phyloP scores from a whole-genome alignment of 2,888 invertebrate species.

The Troides helena region DNA sequence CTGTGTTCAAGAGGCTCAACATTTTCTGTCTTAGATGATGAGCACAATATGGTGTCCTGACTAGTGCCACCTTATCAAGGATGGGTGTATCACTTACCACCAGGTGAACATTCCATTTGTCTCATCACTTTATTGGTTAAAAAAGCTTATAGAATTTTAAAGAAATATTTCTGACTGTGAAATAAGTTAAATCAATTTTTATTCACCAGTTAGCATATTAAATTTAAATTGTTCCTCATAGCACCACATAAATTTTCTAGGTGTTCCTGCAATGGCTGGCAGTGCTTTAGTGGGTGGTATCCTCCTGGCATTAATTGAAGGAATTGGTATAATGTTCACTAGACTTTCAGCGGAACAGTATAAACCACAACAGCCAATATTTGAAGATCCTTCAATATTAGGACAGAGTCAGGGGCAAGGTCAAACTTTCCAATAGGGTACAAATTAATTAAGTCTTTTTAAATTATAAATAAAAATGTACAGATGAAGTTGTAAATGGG shows the following conservation, averaged over 20 bases:
- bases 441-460: conserved; percentile 12
- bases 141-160: no score
- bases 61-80: no score
- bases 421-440: conserved; percentile 57
- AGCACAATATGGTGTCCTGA: no score
- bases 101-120: no score
- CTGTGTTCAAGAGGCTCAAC: no score
- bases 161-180: no score
- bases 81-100: no score
- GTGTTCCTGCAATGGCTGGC: conserved; percentile 92
- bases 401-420: conserved; percentile 74
- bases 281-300: conserved; percentile 98
- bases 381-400: conserved; percentile 88
- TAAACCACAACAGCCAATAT: conserved; percentile 88
- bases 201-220: no score
- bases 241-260: conserved; percentile 51
- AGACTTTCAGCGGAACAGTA: conserved; percentile 95
- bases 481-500: conserved; percentile 22
- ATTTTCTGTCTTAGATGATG: no score
- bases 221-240: background rate
- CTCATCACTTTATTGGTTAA: no score
- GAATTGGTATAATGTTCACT: conserved; percentile 96
- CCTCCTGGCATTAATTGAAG: conserved; percentile 97
- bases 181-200: no score
- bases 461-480: conserved; percentile 10